A percentile compares a stretch with the other conserved stretches of the same genome.
Evolutionary conservation across 2,113 vertebrate genomes (phyloP).

Genomic region (Climacteris rufus): DNA sequence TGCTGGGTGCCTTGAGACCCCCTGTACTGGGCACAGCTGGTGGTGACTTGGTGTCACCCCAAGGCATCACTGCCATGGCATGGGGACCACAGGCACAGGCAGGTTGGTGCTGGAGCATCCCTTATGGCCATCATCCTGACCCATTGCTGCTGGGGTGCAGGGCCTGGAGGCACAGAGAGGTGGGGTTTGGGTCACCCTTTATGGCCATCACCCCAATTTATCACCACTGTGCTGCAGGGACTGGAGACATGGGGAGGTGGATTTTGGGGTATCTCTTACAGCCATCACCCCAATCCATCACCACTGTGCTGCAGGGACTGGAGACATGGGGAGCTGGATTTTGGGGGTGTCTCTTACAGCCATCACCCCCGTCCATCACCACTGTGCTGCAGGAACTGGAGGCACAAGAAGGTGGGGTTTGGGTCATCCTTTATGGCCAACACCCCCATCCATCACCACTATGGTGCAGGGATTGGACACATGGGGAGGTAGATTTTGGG

Average conservation of each 20-base stretch:
- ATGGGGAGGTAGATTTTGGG: accelerated
- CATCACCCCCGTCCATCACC: accelerated
- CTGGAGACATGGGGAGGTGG: accelerated
- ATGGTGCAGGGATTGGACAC: accelerated
- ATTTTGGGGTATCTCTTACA: no score
- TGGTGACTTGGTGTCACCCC: background rate
- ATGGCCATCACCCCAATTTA: background rate
- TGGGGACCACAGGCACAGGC: background rate
- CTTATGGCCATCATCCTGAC: background rate
- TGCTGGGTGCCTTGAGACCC: background rate
- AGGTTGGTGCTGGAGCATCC: background rate
- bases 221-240: background rate
- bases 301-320: accelerated
- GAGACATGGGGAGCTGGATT: accelerated
- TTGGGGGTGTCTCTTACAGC: background rate
- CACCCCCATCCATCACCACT: background rate
- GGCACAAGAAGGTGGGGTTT: accelerated
- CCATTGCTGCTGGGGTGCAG: no score
- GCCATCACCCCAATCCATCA: background rate
- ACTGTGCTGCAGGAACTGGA: accelerated
- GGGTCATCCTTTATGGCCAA: background rate
- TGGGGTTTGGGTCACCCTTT: background rate
- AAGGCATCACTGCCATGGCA: accelerated
- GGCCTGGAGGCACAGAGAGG: accelerated
- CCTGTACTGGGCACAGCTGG: background rate